Evolutionary conservation across 2,888 invertebrate species (phyloP).

Genomic region (Volucella inanis): DNA sequence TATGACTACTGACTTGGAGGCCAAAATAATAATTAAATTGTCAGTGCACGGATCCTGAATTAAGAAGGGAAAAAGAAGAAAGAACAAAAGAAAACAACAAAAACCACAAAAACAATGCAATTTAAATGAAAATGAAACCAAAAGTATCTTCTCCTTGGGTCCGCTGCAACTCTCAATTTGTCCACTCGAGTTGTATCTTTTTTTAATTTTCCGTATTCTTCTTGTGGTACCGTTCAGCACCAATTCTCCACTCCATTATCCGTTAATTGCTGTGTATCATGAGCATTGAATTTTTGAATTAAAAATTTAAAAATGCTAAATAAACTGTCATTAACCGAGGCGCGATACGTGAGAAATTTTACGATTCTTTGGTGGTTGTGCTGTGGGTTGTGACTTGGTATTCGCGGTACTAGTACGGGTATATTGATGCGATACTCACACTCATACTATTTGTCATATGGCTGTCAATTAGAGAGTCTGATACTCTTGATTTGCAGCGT

Average conservation of each 20-base stretch:
- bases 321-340: constrained; percentile 64
- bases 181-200: not conserved
- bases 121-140: constrained; percentile 70
- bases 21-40: constrained; percentile 72
- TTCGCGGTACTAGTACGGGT: too few species aligned
- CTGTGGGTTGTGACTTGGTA: too few species aligned
- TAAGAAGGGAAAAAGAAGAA: constrained; percentile 15
- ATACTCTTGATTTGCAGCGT: constrained; percentile 58
- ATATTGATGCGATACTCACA: too few species aligned
- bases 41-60: constrained; percentile 10
- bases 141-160: constrained; percentile 46
- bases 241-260: constrained; percentile 53
- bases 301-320: constrained; percentile 69
- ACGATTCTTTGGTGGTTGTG: not conserved
- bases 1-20: constrained; percentile 15
- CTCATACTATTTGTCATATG: constrained; percentile 49
- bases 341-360: constrained; percentile 8
- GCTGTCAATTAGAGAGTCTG: constrained; percentile 70
- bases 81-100: constrained; percentile 7
- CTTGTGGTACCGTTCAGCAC: constrained; percentile 9
- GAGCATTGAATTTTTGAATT: constrained; percentile 64
- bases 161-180: constrained; percentile 9
- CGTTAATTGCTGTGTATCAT: constrained; percentile 70
- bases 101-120: constrained; percentile 54
- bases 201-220: constrained; percentile 31